Evolutionary conservation across 2,797 vertebrate genomes (phyloP).

Genomic region (Channa striata): DNA sequence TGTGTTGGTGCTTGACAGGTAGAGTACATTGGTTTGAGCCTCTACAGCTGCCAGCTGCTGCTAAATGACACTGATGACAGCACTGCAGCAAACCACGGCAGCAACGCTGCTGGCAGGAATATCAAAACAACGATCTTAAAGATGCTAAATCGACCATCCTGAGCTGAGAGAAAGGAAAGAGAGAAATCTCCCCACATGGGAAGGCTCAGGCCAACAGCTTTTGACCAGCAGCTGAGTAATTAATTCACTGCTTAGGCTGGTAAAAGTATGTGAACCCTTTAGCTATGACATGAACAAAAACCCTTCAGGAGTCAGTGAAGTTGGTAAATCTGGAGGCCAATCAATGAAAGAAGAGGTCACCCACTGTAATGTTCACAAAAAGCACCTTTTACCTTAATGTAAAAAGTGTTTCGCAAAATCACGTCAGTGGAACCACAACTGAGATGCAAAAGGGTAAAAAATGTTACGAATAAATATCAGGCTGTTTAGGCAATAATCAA

Average conservation of each 20-base stretch:
- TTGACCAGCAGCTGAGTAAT: constrained; percentile 32
- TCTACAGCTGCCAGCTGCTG: not conserved
- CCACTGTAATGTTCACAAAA: too few relatives aligned
- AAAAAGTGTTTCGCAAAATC: too few relatives aligned
- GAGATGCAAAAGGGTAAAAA: too few relatives aligned
- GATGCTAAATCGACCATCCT: not conserved
- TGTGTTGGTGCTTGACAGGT: not conserved
- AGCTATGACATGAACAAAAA: too few relatives aligned
- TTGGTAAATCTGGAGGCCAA: not conserved
- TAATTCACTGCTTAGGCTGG: too few relatives aligned
- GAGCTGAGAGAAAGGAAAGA: constrained; percentile 2
- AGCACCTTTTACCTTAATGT: constrained; percentile 13
- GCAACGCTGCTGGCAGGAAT: not conserved
- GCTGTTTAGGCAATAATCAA: too few relatives aligned
- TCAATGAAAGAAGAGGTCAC: not conserved
- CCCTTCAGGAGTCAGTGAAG: not conserved
- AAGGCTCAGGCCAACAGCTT: not conserved
- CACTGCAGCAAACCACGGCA: not conserved
- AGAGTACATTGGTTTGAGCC: not conserved
- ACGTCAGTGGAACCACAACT: too few relatives aligned
- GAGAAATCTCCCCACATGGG: not conserved
- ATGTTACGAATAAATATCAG: too few relatives aligned
- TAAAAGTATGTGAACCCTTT: too few relatives aligned
- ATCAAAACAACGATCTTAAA: constrained; percentile 3
- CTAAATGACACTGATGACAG: not conserved